phyloP scores from a whole-genome alignment of 1,140 invertebrate species.

The Potamilus streckersoni region DNA sequence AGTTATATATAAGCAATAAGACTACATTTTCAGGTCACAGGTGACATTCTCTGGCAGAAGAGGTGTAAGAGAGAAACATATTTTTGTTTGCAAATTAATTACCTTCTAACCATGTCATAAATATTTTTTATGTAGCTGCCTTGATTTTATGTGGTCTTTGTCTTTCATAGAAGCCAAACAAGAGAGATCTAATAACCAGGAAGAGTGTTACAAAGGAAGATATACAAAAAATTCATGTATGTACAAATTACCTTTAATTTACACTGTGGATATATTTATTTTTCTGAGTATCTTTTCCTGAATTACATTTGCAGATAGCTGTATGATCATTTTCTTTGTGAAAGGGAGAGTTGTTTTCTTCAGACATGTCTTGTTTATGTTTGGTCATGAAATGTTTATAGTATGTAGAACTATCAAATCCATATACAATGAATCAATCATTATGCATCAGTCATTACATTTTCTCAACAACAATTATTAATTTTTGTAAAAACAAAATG shows the following conservation, averaged over 20 bases:
- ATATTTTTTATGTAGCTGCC: too few relatives aligned
- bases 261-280: neutral
- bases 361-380: neutral
- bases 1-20: too few relatives aligned
- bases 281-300: neutral
- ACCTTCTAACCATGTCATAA: too few relatives aligned
- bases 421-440: too few relatives aligned
- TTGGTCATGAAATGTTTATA: neutral
- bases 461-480: too few relatives aligned
- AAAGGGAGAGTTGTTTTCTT: neutral
- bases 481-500: too few relatives aligned
- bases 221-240: constrained; percentile 61
- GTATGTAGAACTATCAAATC: neutral
- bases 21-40: too few relatives aligned
- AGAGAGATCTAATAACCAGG: constrained; percentile 45
- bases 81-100: too few relatives aligned
- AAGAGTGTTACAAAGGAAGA: constrained; percentile 49
- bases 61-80: too few relatives aligned
- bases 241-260: constrained; percentile 8
- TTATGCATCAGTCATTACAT: too few relatives aligned
- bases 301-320: neutral
- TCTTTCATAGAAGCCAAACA: constrained; percentile 55
- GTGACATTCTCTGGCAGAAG: too few relatives aligned
- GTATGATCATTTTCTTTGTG: neutral
- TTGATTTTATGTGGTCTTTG: neutral